Evolutionary conservation across 2,888 invertebrate species (phyloP), one percentile per base, ranked within the genome.

Genomic region (Hydraecia micacea): DNA sequence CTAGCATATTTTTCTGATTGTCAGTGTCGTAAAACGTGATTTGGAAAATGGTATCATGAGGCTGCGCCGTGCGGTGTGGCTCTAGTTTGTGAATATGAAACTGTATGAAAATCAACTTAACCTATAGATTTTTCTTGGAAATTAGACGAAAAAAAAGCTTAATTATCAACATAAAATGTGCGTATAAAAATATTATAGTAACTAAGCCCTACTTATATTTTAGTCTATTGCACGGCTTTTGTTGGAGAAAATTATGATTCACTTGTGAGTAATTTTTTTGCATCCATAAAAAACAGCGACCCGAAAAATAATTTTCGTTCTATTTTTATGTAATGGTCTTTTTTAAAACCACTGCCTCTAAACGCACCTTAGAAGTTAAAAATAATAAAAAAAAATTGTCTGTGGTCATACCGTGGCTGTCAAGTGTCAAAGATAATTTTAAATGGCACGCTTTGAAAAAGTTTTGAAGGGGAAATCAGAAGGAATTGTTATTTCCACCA

Each of bases 351-450:
- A 28, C 8, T 25, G 8, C 18, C 62, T 28, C n/a, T 52, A 52
- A 74, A 32, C 18, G 1, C 9, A 65, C 32, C 15, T 21, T 52
- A 32, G n/a, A 75, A 75, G 18, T n/a, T 74, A 52, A 60, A 75
- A 77, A 36, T 8, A 9, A 28, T 46, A 49, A 28, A 15, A 18
- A 55, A 36, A 21, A 49, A 68, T 28, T 60, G 13, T 49, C 65
- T 25, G 2, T 65, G 25, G 46, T 72, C 79, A 58, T 49, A n/a
- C 72, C 39, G 58, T 7, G 39, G 49, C 58, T 72, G 72, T 72
- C 65, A 79, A 72, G 65, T 60, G 65, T 39, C 58, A 60, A 21
- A 58, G 66, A 79, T 79, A 79, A 79, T 72, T 58, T 73, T 7
- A 66, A 79, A 79, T 66, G 79, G n/a, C 15, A 39, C 21, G 21